Conservation (phyloP, 2,113 vertebrate genomes). For the Hoplias malabaricus region DNA sequence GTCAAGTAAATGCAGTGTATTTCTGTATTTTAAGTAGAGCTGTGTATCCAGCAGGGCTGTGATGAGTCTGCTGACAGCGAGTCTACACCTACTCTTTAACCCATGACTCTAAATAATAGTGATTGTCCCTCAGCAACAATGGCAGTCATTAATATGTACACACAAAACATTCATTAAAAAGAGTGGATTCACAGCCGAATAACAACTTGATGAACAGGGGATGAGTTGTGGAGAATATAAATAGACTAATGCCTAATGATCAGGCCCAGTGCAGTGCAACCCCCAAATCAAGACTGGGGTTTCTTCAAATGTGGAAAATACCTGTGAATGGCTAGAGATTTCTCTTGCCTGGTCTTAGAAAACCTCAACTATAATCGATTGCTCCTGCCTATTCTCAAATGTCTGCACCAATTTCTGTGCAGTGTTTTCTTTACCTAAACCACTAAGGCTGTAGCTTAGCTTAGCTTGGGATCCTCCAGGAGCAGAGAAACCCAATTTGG, state of each 20-base stretch:
- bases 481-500: neutral
- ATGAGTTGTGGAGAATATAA: neutral
- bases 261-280: neutral
- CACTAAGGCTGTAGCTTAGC: neutral
- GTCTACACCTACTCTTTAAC: constrained; percentile 8
- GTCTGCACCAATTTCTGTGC: constrained; percentile 7
- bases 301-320: neutral
- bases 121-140: constrained; percentile 4
- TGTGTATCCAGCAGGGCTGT: neutral
- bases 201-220: constrained; percentile 1
- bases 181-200: neutral
- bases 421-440: neutral
- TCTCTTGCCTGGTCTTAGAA: neutral
- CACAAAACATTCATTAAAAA: constrained; percentile 20
- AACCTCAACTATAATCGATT: neutral
- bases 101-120: constrained; percentile 17
- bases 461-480: neutral
- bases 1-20: neutral
- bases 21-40: neutral
- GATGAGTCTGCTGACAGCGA: neutral
- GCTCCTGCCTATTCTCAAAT: neutral
- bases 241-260: constrained; percentile 12
- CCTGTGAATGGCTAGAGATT: neutral
- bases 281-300: neutral
- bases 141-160: constrained; percentile 4